Evolutionary conservation across 1,140 invertebrate genomes (phyloP).

Genomic region (Oryctes rhinoceros): DNA sequence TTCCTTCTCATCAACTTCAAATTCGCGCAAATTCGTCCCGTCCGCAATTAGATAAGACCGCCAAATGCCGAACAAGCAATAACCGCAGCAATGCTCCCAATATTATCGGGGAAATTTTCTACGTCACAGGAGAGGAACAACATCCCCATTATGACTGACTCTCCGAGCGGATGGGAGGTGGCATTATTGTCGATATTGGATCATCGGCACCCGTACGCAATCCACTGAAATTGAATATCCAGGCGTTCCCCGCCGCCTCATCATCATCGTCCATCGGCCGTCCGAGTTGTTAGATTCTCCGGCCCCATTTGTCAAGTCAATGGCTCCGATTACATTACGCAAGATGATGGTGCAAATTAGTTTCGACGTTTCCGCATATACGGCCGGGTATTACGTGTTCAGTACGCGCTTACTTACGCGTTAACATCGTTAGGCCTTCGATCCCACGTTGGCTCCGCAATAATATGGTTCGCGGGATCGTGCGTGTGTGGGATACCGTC

Average conservation of each 20-base stretch:
- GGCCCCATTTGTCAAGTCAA: conserved; percentile 28
- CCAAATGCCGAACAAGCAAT: conserved; percentile 22
- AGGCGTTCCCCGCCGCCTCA: neutral
- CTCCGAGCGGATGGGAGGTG: neutral
- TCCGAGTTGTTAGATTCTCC: conserved; percentile 12
- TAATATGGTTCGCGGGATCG: neutral
- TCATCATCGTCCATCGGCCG: neutral
- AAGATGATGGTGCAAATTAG: conserved; percentile 28
- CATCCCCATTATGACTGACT: conserved; percentile 27
- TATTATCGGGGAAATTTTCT: conserved; percentile 24
- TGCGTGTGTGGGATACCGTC: too few species aligned
- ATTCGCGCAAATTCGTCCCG: neutral
- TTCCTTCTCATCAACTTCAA: neutral
- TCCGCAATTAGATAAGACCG: conserved; percentile 27
- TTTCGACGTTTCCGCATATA: conserved; percentile 28
- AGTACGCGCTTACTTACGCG: neutral
- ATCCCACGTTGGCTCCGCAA: neutral
- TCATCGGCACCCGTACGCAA: conserved; percentile 1
- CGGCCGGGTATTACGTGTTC: neutral
- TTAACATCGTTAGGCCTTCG: conserved; percentile 1
- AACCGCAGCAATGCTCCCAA: neutral
- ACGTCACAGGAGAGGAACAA: neutral
- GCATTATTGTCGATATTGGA: conserved; percentile 36
- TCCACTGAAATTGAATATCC: conserved; percentile 28
- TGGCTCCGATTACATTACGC: conserved; percentile 33